These are phyloP conservation scores for Euglossa dilemma DNA, from an alignment of 1,140 invertebrate genomes.

Conservation along the genomic window DNA sequence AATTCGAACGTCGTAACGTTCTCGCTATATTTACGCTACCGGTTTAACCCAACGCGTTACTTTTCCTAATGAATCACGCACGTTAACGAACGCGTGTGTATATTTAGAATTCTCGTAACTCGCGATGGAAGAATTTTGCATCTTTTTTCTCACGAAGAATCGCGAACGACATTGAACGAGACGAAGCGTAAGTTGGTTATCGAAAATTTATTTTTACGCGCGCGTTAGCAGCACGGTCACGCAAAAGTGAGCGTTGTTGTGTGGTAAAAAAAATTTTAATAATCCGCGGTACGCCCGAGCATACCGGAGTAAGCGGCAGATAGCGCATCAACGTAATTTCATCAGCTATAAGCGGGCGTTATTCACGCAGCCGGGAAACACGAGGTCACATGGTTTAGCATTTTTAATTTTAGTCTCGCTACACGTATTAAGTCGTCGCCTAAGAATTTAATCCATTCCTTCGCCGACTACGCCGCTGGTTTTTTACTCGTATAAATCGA, in stretches of 20 bases:
- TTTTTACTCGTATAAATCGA: background rate
- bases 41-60: too few species aligned
- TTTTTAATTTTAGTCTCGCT: background rate
- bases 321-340: conserved; percentile 13
- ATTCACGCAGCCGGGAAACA: background rate
- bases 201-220: background rate
- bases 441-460: too few species aligned
- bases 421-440: too few species aligned
- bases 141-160: too few species aligned
- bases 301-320: background rate
- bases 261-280: background rate
- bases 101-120: background rate
- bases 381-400: background rate
- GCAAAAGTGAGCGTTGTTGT: background rate
- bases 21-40: too few species aligned
- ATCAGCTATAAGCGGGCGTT: background rate
- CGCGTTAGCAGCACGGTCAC: background rate
- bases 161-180: background rate
- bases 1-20: background rate
- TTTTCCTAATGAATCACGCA: background rate
- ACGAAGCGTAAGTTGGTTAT: background rate
- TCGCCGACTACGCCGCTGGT: background rate
- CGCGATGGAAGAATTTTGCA: too few species aligned
- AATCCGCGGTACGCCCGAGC: too few species aligned
- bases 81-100: too few species aligned